Percentiles rank a stretch among this genome's conserved stretches.
These are phyloP conservation scores for Trichosurus vulpecula DNA, from an alignment of 2,797 vertebrate species.

Conservation along the genomic window DNA sequence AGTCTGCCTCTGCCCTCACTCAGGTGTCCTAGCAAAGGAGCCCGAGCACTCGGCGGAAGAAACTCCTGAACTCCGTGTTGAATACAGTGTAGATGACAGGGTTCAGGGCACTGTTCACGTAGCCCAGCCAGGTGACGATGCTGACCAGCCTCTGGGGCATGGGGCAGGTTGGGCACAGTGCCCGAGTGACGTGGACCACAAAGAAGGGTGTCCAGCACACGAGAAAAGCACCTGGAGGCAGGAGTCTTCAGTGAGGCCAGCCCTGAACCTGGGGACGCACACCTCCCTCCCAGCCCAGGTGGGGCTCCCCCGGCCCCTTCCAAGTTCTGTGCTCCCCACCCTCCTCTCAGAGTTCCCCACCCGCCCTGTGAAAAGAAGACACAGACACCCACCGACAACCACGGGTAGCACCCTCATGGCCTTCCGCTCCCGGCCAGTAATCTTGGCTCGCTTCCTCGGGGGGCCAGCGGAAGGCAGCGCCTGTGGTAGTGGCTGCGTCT, in stretches of 20 bases:
- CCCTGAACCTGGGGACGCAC: too few relatives aligned
- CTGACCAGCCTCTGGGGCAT: conserved; percentile 90
- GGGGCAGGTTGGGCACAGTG: conserved; percentile 88
- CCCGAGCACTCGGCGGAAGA: conserved; percentile 91
- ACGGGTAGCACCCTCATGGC: conserved; percentile 96
- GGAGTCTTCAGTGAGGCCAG: neutral
- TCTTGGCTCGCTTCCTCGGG: conserved; percentile 88
- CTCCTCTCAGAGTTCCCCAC: too few relatives aligned
- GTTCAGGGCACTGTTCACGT: conserved; percentile 97
- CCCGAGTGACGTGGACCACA: conserved; percentile 93
- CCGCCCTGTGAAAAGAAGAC: too few relatives aligned
- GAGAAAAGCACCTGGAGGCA: conserved; percentile 91
- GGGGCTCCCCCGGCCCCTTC: neutral
- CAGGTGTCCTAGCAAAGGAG: conserved; percentile 82
- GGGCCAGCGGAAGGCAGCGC: conserved; percentile 29
- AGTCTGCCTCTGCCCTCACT: neutral
- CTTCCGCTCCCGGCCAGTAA: conserved; percentile 93
- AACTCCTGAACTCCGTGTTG: conserved; percentile 94
- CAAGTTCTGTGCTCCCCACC: too few relatives aligned
- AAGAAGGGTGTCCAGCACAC: conserved; percentile 99
- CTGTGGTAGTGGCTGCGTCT: conserved; percentile 60
- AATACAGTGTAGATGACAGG: conserved; percentile 96
- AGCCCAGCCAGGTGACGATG: conserved; percentile 96
- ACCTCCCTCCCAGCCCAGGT: neutral
- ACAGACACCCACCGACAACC: conserved; percentile 91